Conservation (phyloP, 2,888 invertebrate genomes). For the Dryobota labecula region DNA sequence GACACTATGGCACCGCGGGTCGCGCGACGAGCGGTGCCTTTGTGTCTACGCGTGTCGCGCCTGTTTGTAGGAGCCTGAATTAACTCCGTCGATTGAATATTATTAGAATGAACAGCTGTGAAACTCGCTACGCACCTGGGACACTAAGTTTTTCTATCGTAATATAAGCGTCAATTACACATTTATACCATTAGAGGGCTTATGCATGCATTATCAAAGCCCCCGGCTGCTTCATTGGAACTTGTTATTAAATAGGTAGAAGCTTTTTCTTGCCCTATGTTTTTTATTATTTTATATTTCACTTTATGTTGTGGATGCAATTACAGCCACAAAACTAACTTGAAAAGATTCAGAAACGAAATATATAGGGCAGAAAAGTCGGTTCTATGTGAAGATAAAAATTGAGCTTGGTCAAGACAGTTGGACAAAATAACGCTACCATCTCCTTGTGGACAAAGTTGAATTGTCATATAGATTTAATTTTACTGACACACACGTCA, state of each 20-base stretch:
- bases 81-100: slow-evolving; percentile 42
- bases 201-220: slow-evolving; percentile 28
- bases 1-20: too few relatives aligned
- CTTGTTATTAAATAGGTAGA: slow-evolving; percentile 12
- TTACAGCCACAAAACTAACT: background rate
- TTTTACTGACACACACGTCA: background rate
- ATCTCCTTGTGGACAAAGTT: background rate
- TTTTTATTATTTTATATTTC: background rate
- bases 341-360: background rate
- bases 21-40: too few relatives aligned
- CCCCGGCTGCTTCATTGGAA: slow-evolving; percentile 9
- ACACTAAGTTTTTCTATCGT: slow-evolving; percentile 52
- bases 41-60: too few relatives aligned
- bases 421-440: background rate
- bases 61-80: too few relatives aligned
- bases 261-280: background rate
- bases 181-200: slow-evolving; percentile 38
- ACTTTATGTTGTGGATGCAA: background rate
- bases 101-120: slow-evolving; percentile 51
- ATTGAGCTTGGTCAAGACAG: too few relatives aligned
- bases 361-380: background rate
- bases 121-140: slow-evolving; percentile 47
- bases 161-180: slow-evolving; percentile 56
- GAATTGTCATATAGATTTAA: background rate
- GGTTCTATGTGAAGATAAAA: background rate